phyloP scores from a whole-genome alignment of 1,140 invertebrate genomes.

The Chelonus insularis region DNA sequence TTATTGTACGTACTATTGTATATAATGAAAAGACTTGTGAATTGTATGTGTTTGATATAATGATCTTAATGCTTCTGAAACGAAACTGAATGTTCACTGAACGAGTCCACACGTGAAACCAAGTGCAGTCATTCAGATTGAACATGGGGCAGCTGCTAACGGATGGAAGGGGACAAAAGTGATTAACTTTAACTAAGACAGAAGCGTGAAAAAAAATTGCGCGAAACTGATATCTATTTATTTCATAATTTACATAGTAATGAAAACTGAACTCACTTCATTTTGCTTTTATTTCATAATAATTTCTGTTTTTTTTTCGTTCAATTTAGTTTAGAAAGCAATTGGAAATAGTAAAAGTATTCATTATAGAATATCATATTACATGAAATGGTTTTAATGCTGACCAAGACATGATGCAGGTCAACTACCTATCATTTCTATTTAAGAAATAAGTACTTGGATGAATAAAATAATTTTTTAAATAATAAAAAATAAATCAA shows the following conservation, averaged over 20 bases:
- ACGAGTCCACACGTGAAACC: constrained; percentile 12
- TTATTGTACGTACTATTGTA: too few relatives aligned
- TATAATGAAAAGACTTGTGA: neutral
- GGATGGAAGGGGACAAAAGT: neutral
- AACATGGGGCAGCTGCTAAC: constrained; percentile 5
- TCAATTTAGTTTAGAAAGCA: neutral
- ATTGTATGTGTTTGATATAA: neutral
- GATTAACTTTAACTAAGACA: constrained; percentile 4
- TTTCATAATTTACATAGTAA: neutral
- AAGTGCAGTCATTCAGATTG: constrained; percentile 1
- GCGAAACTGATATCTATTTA: neutral
- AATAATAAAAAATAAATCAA: too few relatives aligned
- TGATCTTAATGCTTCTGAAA: neutral
- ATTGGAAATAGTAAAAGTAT: neutral
- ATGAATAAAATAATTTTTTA: too few relatives aligned
- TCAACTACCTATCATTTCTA: too few relatives aligned
- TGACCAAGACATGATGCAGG: too few relatives aligned
- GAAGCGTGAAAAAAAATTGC: neutral
- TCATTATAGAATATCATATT: too few relatives aligned
- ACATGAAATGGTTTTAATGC: too few relatives aligned
- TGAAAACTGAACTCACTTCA: neutral
- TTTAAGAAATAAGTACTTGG: too few relatives aligned
- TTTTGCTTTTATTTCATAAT: too few relatives aligned
- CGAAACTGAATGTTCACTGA: neutral
- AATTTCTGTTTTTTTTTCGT: neutral